Percentiles rank a stretch among this genome's conserved stretches.
Conservation (phyloP, 2,113 vertebrate genomes). For the Gadus chalcogrammus region DNA sequence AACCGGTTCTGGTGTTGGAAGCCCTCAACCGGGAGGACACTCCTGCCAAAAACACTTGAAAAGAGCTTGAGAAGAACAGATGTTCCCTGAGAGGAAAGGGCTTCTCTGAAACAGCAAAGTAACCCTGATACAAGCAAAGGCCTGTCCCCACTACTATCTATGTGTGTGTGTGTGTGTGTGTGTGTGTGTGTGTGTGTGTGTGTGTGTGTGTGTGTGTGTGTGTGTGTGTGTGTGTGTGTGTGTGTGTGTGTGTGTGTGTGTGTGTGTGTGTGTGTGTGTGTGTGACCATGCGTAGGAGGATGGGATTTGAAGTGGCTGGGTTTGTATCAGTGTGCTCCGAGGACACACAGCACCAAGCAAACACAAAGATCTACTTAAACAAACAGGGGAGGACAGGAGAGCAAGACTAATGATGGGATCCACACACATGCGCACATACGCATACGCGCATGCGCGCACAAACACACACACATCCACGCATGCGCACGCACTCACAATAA, state of each 20-base stretch:
- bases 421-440: constrained; percentile 38
- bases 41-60: too few species aligned
- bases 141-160: constrained; percentile 38
- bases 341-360: constrained; percentile 60
- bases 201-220: too few species aligned
- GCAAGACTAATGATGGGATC: constrained; percentile 85
- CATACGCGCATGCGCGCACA: constrained; percentile 27
- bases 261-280: constrained; percentile 42
- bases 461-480: too few species aligned
- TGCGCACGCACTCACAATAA: too few species aligned
- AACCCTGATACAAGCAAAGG: constrained; percentile 46
- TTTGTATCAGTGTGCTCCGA: constrained; percentile 50
- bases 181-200: too few species aligned
- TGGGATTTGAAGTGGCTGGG: constrained; percentile 52
- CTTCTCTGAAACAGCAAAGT: constrained; percentile 31
- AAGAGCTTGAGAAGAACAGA: too few species aligned
- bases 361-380: constrained; percentile 70
- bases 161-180: too few species aligned
- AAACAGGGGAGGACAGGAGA: constrained; percentile 85
- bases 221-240: too few species aligned
- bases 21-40: too few species aligned
- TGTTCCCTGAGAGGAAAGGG: constrained; percentile 11
- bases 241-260: too few species aligned
- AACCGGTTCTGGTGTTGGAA: too few species aligned
- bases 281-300: constrained; percentile 12